Evolutionary conservation across 2,888 invertebrate species (phyloP), one percentile per base, ranked within the genome.

Genomic region (Trachelus troglodyta): DNA sequence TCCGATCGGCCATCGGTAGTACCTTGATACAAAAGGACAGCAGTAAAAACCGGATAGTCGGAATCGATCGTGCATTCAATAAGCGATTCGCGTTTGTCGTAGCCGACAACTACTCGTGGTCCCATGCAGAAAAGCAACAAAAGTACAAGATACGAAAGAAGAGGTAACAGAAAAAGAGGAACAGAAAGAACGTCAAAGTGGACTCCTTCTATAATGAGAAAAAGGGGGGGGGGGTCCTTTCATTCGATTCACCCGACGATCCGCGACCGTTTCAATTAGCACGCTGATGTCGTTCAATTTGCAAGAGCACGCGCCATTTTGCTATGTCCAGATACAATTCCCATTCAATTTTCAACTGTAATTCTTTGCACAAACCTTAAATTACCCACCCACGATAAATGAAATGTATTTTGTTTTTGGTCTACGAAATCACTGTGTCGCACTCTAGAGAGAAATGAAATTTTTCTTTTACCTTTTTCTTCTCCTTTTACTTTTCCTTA

Each of bases 41-140:
- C 56, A 56, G 23, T 30, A 68, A 56, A 56, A 56, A 56, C 23
- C 56, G 23, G 23, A 56, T 56, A 23, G 56, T 56, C 82, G 83
- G 83, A 85, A 84, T 82, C 84, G 84, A 85, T 84, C 83, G 82
- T 81, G 84, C 81, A 85, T 85, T 85, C 85, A 85, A 83, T 83
- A 83, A 83, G 83, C 84, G 83, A 82, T 83, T 83, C 83, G 56
- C 56, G 82, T 84, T 84, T 84, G 83, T 83, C 82, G 56, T 56
- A 23, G 56, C 56, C 56, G 56, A 56, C 40, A 23, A 23, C 23
- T 56, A 56, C 56, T 23, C 40, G 40, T 56, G 40, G 9, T 56
- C 56, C 56, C 9, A 9, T 56, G 56, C 56, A 23, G 56, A 56
- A 56, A 56, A 56, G 56, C 23, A 56, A 56, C 2, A 56, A 56